A percentile compares a stretch with the other conserved stretches of the same genome.
Conservation (phyloP, 2,113 vertebrate species). For the Columba livia region DNA sequence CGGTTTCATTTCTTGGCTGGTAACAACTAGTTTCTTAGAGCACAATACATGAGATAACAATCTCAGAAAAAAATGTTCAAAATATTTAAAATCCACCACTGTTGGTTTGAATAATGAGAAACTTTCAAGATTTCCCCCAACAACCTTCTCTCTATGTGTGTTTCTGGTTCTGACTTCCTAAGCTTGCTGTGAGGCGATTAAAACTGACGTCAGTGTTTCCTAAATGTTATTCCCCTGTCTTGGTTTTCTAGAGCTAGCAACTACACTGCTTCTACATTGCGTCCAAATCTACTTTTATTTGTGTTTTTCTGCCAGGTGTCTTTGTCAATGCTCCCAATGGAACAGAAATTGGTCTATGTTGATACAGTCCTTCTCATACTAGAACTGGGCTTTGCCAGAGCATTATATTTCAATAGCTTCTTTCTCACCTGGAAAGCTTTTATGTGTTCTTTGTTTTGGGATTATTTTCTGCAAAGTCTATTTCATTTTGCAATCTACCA, state of each 20-base stretch:
- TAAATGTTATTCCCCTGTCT: background rate
- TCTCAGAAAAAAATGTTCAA: background rate
- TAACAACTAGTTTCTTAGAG: background rate
- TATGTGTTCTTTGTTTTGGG: background rate
- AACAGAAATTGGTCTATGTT: background rate
- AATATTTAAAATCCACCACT: background rate
- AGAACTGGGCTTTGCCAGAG: background rate
- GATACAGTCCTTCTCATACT: background rate
- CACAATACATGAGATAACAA: background rate
- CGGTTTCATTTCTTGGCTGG: background rate
- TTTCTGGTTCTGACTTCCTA: background rate
- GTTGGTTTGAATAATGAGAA: background rate
- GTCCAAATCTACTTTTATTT: background rate
- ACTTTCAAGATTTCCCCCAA: background rate
- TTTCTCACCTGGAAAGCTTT: background rate
- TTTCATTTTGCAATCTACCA: background rate
- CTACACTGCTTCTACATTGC: background rate
- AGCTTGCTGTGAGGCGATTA: background rate
- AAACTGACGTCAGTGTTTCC: background rate
- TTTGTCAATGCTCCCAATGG: background rate
- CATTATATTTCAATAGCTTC: background rate
- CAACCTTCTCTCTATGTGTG: background rate
- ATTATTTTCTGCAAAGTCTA: background rate
- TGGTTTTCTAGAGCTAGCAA: background rate
- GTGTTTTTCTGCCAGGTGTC: background rate